These are phyloP conservation scores for Tetragonula clypearis DNA, from an alignment of 1,140 invertebrate genomes.

Conservation along the genomic window DNA sequence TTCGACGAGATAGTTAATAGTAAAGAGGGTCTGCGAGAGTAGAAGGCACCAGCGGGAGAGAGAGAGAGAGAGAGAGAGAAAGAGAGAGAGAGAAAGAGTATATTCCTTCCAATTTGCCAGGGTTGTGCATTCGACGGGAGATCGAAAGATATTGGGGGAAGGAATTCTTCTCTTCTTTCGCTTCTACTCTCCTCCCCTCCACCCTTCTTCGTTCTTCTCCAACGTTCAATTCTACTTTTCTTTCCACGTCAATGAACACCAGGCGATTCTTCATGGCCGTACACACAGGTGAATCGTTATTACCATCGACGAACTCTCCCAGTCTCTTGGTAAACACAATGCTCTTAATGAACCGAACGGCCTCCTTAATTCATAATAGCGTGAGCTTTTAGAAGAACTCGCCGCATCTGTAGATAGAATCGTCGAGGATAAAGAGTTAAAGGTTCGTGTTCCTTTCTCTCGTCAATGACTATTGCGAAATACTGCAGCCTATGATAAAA, in stretches of 20 bases:
- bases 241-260: slow-evolving; percentile 16
- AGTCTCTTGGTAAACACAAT: slow-evolving; percentile 1
- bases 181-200: not conserved
- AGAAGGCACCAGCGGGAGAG: too few species aligned
- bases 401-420: not conserved
- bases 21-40: too few species aligned
- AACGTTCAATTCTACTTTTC: slow-evolving; percentile 39
- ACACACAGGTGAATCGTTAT: slow-evolving; percentile 39
- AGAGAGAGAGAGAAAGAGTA: slow-evolving; percentile 20
- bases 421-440: not conserved
- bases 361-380: not conserved
- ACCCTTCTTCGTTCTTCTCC: too few species aligned
- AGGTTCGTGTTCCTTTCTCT: too few species aligned
- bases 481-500: too few species aligned
- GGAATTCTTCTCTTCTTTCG: slow-evolving; percentile 37
- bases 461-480: too few species aligned
- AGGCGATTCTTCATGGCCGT: not conserved
- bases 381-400: not conserved
- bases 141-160: slow-evolving; percentile 64
- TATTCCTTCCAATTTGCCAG: slow-evolving; percentile 68
- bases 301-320: not conserved
- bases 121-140: slow-evolving; percentile 66
- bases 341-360: slow-evolving; percentile 2
- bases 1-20: too few species aligned
- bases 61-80: too few species aligned